Percentiles rank a stretch among this genome's conserved stretches.
phyloP scores from a whole-genome alignment of 35 echinoderm and acorn worm genomes.

The Chiridota heheva region DNA sequence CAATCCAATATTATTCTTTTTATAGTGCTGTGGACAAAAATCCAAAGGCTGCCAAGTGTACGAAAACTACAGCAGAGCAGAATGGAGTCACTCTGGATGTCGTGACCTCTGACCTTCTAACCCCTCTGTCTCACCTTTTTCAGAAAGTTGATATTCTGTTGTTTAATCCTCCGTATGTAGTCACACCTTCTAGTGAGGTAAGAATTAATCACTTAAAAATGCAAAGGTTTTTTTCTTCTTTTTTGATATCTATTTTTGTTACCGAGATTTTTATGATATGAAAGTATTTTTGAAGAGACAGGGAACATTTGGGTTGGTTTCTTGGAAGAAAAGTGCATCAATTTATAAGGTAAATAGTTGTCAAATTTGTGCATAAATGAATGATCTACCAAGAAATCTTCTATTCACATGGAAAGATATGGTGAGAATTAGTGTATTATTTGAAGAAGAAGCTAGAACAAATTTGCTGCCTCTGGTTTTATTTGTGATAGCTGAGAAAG shows the following conservation, averaged over 20 bases:
- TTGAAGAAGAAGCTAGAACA: too few relatives aligned
- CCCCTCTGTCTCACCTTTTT: slow-evolving; percentile 44
- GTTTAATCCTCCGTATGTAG: slow-evolving; percentile 98
- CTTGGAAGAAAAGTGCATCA: too few relatives aligned
- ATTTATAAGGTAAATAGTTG: too few relatives aligned
- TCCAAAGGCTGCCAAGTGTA: slow-evolving; percentile 55
- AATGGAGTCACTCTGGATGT: slow-evolving; percentile 58
- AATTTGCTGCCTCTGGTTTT: too few relatives aligned
- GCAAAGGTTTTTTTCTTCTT: background rate
- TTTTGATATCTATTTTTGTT: background rate
- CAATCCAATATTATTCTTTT: too few relatives aligned
- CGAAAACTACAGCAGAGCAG: slow-evolving; percentile 63
- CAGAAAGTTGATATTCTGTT: slow-evolving; percentile 77
- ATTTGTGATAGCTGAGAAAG: too few relatives aligned
- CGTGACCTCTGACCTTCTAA: slow-evolving; percentile 75
- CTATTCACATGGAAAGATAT: too few relatives aligned
- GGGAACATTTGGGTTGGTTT: too few relatives aligned
- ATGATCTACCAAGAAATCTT: too few relatives aligned
- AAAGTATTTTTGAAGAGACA: too few relatives aligned
- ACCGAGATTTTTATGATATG: background rate
- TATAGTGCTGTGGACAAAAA: slow-evolving; percentile 83
- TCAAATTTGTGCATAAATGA: too few relatives aligned
- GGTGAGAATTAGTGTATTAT: too few relatives aligned
- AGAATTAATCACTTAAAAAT: background rate
- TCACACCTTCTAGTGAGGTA: slow-evolving; percentile 91